Evolutionary conservation across 2,113 vertebrate genomes (phyloP).

Genomic region (Engystomops pustulosus): DNA sequence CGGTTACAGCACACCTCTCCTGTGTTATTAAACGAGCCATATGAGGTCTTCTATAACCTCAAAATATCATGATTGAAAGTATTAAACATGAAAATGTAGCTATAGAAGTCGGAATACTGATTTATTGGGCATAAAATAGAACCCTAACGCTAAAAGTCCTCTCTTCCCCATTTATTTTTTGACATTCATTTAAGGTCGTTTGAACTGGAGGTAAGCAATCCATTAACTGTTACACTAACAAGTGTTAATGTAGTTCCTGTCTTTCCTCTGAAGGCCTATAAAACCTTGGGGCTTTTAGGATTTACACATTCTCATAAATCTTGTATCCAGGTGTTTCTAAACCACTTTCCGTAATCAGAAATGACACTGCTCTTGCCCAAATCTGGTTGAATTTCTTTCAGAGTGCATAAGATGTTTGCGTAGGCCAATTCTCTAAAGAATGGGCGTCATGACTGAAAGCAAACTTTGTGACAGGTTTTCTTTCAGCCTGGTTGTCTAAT

Average conservation of each 20-base stretch:
- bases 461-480: slow-evolving; percentile 72
- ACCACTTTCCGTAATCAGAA: slow-evolving; percentile 70
- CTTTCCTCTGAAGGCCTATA: slow-evolving; percentile 75
- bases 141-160: slow-evolving; percentile 60
- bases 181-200: slow-evolving; percentile 64
- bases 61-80: slow-evolving; percentile 7
- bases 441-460: slow-evolving; percentile 69
- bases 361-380: slow-evolving; percentile 65
- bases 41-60: neutral
- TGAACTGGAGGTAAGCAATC: slow-evolving; percentile 69
- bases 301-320: slow-evolving; percentile 74
- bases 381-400: slow-evolving; percentile 64
- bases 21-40: neutral
- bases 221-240: slow-evolving; percentile 73
- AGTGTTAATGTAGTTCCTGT: slow-evolving; percentile 78
- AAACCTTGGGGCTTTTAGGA: slow-evolving; percentile 73
- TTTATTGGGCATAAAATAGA: slow-evolving; percentile 59
- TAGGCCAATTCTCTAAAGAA: slow-evolving; percentile 65
- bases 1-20: slow-evolving; percentile 2
- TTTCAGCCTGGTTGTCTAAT: slow-evolving; percentile 66
- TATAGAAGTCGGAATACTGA: slow-evolving; percentile 39
- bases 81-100: slow-evolving; percentile 33
- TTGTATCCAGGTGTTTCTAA: slow-evolving; percentile 77
- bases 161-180: slow-evolving; percentile 60
- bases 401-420: slow-evolving; percentile 64